Conservation (phyloP, 53 echinoderm and acorn worm species). For the Temnopleurus reevesii region DNA sequence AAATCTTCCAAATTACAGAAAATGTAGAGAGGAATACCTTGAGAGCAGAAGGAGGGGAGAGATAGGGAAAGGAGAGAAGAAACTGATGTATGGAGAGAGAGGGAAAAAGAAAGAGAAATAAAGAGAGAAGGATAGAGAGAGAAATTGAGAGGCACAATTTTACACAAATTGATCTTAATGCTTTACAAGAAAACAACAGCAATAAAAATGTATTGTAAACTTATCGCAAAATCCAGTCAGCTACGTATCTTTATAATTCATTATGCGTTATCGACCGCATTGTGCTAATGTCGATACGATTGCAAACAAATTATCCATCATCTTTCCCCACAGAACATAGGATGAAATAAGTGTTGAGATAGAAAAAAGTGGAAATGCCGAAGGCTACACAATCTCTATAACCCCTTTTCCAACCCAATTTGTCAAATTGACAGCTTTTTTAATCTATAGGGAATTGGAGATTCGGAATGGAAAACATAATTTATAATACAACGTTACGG, state of each 20-base stretch:
- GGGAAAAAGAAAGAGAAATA: background rate
- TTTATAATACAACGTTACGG: no score
- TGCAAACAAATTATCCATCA: constrained; percentile 46
- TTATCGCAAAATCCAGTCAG: no score
- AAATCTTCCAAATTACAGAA: background rate
- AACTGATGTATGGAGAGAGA: background rate
- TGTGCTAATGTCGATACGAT: background rate
- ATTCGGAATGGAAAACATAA: background rate
- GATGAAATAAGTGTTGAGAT: background rate
- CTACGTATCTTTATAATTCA: background rate
- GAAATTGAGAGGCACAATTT: background rate
- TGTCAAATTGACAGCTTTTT: constrained; percentile 34
- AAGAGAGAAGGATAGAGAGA: background rate
- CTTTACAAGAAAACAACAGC: background rate
- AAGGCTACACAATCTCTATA: constrained; percentile 16
- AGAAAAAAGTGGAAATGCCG: constrained; percentile 10
- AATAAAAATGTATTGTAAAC: background rate
- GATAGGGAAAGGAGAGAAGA: background rate
- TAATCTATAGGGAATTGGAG: background rate
- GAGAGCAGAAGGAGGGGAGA: background rate
- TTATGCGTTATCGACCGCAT: background rate
- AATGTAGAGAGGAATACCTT: background rate
- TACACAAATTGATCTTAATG: background rate
- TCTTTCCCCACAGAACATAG: background rate
- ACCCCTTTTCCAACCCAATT: background rate